Evolutionary conservation across 1,140 invertebrate species (phyloP).

Genomic region (Harpegnathos saltator): DNA sequence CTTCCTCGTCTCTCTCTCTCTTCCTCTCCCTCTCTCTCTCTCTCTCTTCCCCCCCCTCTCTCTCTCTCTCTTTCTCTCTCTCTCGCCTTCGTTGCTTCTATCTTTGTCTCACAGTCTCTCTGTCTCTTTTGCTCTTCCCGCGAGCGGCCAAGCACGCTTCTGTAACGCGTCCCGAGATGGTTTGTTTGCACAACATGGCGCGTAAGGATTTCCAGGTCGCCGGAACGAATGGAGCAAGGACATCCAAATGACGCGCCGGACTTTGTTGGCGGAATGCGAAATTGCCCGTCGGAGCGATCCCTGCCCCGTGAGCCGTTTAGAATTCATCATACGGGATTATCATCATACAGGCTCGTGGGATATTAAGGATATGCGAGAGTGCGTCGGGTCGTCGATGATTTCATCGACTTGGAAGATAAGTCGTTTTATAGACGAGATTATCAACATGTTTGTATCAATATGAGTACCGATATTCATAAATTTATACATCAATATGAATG

Average conservation of each 20-base stretch:
- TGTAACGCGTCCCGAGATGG: conserved; percentile 41
- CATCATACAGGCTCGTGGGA: no score
- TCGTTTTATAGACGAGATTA: no score
- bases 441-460: no score
- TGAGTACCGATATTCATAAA: no score
- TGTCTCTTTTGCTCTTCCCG: background rate
- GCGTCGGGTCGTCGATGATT: no score
- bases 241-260: background rate
- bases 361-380: no score
- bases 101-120: background rate
- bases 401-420: no score
- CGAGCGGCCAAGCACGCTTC: background rate
- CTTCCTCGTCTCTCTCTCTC: background rate
- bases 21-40: no score
- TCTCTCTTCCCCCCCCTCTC: no score
- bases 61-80: conserved; percentile 7
- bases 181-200: conserved; percentile 61
- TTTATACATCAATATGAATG: no score
- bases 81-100: conserved; percentile 17
- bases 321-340: background rate
- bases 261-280: background rate
- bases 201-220: conserved; percentile 35
- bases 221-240: conserved; percentile 28
- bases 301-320: background rate
- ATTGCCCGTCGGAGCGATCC: background rate